Conservation (phyloP, 2,797 vertebrate genomes). For the Macroramphosus scolopax region DNA sequence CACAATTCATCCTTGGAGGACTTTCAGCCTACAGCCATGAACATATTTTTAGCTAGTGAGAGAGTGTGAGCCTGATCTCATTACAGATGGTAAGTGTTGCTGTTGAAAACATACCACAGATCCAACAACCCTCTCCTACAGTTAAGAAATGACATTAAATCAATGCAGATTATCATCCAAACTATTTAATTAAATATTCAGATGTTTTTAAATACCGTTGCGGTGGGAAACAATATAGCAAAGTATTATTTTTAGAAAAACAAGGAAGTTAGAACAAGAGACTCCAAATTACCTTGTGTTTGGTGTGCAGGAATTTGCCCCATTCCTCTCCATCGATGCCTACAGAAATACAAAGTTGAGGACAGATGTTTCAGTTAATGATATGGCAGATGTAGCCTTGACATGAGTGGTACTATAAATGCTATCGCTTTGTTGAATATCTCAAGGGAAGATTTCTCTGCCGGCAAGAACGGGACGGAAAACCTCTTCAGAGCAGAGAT, state of each 20-base stretch:
- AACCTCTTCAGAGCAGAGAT: constrained; percentile 33
- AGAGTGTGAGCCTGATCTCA: constrained; percentile 15
- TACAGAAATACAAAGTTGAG: constrained; percentile 59
- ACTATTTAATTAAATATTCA: too few relatives aligned
- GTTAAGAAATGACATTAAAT: constrained; percentile 8
- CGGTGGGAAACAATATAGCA: too few relatives aligned
- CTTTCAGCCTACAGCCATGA: constrained; percentile 20
- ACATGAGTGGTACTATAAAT: constrained; percentile 35
- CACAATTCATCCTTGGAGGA: constrained; percentile 7
- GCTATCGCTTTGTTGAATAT: constrained; percentile 21
- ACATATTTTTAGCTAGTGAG: constrained; percentile 33
- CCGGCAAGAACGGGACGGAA: constrained; percentile 36
- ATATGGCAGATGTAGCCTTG: constrained; percentile 31
- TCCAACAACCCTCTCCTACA: constrained; percentile 2
- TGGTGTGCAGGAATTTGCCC: constrained; percentile 99
- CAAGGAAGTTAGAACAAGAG: neutral
- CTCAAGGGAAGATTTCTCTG: constrained; percentile 39
- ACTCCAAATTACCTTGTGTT: constrained; percentile 86
- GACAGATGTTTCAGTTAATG: constrained; percentile 29
- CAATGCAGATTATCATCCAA: constrained; percentile 6
- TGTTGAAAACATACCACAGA: constrained; percentile 8
- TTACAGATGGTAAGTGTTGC: constrained; percentile 9
- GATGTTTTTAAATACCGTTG: too few relatives aligned
- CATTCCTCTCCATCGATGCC: constrained; percentile 95
- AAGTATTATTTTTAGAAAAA: constrained; percentile 3